A percentile compares a stretch with the other conserved stretches of the same genome.
phyloP scores from a whole-genome alignment of 1,140 invertebrate species.

The Sesamia nonagrioides region DNA sequence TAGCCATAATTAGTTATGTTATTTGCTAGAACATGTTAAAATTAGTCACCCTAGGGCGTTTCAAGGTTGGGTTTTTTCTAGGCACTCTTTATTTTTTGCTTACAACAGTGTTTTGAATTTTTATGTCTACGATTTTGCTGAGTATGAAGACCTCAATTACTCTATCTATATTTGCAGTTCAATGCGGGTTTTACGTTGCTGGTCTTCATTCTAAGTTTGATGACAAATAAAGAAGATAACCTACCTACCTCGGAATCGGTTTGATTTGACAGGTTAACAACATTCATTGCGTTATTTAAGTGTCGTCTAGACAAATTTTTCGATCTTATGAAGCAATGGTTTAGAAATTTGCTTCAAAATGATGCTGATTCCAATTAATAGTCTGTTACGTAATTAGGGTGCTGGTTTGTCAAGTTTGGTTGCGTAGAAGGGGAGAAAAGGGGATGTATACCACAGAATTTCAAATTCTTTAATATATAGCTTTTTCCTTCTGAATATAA shows the following conservation, averaged over 20 bases:
- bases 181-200: background rate
- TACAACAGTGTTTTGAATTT: too few relatives aligned
- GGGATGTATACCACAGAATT: too few relatives aligned
- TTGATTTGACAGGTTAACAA: too few relatives aligned
- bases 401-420: too few relatives aligned
- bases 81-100: background rate
- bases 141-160: background rate
- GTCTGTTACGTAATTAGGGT: too few relatives aligned
- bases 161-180: background rate
- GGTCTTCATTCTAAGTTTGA: background rate
- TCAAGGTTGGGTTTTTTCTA: background rate
- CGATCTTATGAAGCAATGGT: too few relatives aligned
- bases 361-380: too few relatives aligned
- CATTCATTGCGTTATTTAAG: too few relatives aligned
- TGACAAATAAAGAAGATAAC: background rate
- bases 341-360: too few relatives aligned
- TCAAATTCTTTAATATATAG: background rate
- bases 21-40: conserved; percentile 5
- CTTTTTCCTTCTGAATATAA: background rate
- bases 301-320: too few relatives aligned
- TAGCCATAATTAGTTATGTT: background rate
- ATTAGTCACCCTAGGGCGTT: background rate
- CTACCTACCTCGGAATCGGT: too few relatives aligned
- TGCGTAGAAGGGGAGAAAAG: too few relatives aligned
- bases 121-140: background rate